phyloP scores from a whole-genome alignment of 2,113 vertebrate species.

The Bothrops jararaca region DNA sequence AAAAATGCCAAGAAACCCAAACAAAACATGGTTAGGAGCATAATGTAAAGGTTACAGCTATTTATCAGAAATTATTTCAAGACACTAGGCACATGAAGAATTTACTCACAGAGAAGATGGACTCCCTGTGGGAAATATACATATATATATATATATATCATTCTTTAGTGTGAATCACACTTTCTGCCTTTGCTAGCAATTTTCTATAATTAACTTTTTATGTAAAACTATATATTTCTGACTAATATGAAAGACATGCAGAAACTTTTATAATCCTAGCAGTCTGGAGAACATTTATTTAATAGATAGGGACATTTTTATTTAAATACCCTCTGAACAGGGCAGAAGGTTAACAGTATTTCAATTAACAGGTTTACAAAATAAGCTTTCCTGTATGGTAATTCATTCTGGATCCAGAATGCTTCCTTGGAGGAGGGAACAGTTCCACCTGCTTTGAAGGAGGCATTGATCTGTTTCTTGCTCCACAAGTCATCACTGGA shows the following conservation, averaged over 20 bases:
- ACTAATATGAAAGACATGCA: not conserved
- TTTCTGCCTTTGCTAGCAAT: not conserved
- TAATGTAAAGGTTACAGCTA: not conserved
- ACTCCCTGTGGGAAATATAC: not conserved
- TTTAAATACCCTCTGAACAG: not conserved
- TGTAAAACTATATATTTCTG: not conserved
- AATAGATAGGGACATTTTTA: not conserved
- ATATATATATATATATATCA: not conserved
- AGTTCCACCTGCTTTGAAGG: not conserved
- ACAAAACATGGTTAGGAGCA: not conserved
- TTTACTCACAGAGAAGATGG: not conserved
- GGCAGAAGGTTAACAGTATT: not conserved
- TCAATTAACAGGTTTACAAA: not conserved
- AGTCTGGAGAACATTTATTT: not conserved
- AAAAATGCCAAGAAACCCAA: not conserved
- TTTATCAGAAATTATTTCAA: not conserved
- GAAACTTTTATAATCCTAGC: not conserved
- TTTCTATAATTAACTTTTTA: constrained; percentile 6
- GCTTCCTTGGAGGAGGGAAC: not conserved
- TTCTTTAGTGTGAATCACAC: not conserved
- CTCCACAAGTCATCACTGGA: not conserved
- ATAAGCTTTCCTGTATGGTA: not conserved
- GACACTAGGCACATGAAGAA: not conserved
- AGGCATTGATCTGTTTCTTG: not conserved
- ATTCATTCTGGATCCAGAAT: not conserved